phyloP scores from a whole-genome alignment of 2,113 vertebrate species.

The Anser cygnoides region DNA sequence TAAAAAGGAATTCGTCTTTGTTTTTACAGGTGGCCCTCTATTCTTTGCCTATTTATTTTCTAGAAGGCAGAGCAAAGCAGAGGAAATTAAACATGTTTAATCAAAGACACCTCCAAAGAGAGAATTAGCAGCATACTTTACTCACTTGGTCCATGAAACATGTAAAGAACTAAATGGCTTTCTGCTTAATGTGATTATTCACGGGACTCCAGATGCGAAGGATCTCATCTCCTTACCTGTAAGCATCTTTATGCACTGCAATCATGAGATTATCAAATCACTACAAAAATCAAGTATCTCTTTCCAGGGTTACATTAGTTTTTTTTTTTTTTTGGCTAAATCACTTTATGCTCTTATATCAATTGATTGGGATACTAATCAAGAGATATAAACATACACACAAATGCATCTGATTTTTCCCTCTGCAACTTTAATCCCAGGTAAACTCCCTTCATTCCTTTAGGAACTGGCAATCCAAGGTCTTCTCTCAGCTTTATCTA shows the following conservation, averaged over 20 bases:
- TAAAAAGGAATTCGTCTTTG: background rate
- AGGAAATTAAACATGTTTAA: background rate
- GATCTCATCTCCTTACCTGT: background rate
- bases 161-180: background rate
- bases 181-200: conserved; percentile 17
- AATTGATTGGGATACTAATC: background rate
- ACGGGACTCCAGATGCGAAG: conserved; percentile 1
- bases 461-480: background rate
- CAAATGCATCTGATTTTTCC: background rate
- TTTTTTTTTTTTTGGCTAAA: background rate
- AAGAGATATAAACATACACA: background rate
- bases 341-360: background rate
- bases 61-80: background rate
- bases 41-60: background rate
- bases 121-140: background rate
- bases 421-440: background rate
- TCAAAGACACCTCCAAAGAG: background rate
- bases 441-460: background rate
- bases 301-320: background rate
- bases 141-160: background rate
- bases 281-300: background rate
- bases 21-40: background rate
- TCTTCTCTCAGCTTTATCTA: background rate
- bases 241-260: background rate
- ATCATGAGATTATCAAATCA: conserved; percentile 26